These are phyloP conservation scores for Dryadula phaetusa DNA, from an alignment of 2,888 invertebrate species.

Conservation along the genomic window DNA sequence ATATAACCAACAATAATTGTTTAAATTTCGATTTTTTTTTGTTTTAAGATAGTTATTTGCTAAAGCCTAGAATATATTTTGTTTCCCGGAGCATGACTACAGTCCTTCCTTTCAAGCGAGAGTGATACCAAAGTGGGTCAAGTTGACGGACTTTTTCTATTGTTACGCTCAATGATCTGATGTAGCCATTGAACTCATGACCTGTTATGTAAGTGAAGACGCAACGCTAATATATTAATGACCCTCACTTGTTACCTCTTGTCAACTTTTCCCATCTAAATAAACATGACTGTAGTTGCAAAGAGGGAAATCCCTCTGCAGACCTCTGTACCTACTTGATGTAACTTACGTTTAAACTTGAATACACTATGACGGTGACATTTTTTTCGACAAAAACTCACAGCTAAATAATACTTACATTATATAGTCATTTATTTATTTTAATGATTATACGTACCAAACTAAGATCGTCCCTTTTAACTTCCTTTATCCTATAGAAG, in stretches of 20 bases:
- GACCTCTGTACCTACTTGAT: background rate
- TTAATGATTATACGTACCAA: slow-evolving; percentile 60
- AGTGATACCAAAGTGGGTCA: slow-evolving; percentile 73
- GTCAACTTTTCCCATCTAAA: background rate
- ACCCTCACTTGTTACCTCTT: slow-evolving; percentile 15
- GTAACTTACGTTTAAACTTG: background rate
- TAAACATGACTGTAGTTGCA: background rate
- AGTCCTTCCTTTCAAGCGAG: slow-evolving; percentile 63
- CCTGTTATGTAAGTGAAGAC: slow-evolving; percentile 59
- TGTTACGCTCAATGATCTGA: slow-evolving; percentile 67
- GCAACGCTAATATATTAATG: slow-evolving; percentile 30
- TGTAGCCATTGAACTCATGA: slow-evolving; percentile 75
- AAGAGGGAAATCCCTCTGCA: background rate
- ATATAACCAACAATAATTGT: no score
- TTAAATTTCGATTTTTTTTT: background rate
- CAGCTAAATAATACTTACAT: no score
- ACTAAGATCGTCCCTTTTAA: slow-evolving; percentile 69
- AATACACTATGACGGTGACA: no score
- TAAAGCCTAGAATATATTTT: background rate
- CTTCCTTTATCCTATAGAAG: slow-evolving; percentile 88
- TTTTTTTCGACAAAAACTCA: no score
- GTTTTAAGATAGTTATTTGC: no score
- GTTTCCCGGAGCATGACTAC: slow-evolving; percentile 30
- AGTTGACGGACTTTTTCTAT: slow-evolving; percentile 76
- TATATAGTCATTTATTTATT: background rate